phyloP scores from a whole-genome alignment of 2,113 vertebrate genomes.

The Aptenodytes patagonicus region DNA sequence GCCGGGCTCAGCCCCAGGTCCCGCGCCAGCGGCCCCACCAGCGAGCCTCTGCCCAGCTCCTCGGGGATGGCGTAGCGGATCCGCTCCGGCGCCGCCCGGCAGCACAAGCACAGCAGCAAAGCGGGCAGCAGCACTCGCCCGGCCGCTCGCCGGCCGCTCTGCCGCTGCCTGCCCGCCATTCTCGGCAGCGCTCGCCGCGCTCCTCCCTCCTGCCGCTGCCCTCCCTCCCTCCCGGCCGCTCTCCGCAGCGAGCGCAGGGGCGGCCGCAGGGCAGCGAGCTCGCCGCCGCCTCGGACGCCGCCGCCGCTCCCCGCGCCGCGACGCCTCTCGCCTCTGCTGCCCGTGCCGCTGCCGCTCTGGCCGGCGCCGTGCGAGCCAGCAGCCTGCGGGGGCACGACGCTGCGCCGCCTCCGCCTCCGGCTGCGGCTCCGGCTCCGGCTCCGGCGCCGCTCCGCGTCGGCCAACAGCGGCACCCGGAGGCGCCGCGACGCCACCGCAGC shows the following conservation, averaged over 20 bases:
- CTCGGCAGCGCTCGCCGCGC: no score
- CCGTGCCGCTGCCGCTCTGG: neutral
- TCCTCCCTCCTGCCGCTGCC: no score
- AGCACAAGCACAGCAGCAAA: neutral
- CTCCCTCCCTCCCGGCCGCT: no score
- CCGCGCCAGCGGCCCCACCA: slow-evolving; percentile 43
- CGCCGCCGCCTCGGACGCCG: neutral
- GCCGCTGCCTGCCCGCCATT: neutral
- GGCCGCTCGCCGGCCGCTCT: neutral
- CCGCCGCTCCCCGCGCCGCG: neutral
- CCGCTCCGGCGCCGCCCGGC: no score
- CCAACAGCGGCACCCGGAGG: slow-evolving; percentile 41
- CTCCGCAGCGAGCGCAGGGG: no score
- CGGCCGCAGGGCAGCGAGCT: no score
- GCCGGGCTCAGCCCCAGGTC: slow-evolving; percentile 1
- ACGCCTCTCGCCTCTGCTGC: neutral
- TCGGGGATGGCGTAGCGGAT: neutral
- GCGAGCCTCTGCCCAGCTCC: slow-evolving; percentile 39
- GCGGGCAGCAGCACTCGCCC: neutral
- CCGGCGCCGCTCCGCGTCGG: neutral
- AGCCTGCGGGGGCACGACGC: neutral
- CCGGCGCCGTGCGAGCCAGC: neutral
- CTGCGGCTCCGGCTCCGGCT: neutral
- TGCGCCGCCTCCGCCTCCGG: neutral
- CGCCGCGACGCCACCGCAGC: neutral